phyloP scores from a whole-genome alignment of 2,797 vertebrate genomes.

The Chelon labrosus region DNA sequence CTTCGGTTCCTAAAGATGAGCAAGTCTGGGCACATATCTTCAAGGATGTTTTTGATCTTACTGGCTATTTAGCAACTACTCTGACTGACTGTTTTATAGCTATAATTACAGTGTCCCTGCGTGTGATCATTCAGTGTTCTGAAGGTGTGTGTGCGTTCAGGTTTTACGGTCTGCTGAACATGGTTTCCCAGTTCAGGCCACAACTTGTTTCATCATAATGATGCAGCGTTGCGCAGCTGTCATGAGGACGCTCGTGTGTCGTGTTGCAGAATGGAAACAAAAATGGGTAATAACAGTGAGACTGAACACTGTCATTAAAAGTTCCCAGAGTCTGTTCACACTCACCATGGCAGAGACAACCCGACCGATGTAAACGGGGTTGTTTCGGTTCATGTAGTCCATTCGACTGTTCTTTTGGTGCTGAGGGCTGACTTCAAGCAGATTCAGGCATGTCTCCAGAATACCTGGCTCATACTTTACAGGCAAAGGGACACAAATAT shows the following conservation, averaged over 20 bases:
- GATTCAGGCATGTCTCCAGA: constrained; percentile 87
- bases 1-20: neutral
- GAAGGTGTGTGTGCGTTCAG: neutral
- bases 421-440: constrained; percentile 91
- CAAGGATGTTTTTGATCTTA: too few species aligned
- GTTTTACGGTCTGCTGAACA: neutral
- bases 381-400: constrained; percentile 86
- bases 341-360: constrained; percentile 96
- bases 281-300: too few species aligned
- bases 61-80: neutral
- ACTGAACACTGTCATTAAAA: too few species aligned
- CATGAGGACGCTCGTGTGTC: neutral
- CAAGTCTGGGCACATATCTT: neutral
- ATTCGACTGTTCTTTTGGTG: constrained; percentile 73
- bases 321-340: neutral
- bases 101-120: constrained; percentile 22
- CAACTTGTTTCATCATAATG: constrained; percentile 17
- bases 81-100: neutral
- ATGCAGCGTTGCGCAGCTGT: neutral
- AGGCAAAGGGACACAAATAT: neutral
- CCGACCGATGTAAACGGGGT: constrained; percentile 90
- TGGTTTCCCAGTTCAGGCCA: constrained; percentile 20
- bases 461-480: constrained; percentile 90
- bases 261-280: neutral
- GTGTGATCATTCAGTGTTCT: neutral